Conservation (phyloP, 30 jellyfish, hydroid and myxozoan species). For the Cassiopea xamachana region DNA sequence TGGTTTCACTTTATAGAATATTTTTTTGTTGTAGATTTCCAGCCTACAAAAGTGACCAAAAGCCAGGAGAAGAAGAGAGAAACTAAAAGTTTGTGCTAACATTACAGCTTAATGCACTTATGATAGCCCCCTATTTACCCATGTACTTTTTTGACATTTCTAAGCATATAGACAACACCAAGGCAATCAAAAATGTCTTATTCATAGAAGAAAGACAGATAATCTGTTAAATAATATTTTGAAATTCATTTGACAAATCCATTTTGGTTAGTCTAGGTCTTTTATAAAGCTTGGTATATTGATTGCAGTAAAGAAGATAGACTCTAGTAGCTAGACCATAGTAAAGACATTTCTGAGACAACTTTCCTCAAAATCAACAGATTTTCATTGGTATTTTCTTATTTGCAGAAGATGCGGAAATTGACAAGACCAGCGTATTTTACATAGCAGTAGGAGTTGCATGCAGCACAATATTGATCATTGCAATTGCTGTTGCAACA, state of each 20-base stretch:
- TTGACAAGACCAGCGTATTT: constrained; percentile 81
- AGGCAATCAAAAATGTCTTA: no score
- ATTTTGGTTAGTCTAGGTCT: no score
- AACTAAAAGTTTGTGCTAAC: neutral
- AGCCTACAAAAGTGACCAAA: neutral
- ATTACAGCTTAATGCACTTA: neutral
- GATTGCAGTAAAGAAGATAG: no score
- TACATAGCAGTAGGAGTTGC: constrained; percentile 93
- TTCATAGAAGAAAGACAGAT: no score
- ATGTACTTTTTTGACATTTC: no score
- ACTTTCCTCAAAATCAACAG: neutral
- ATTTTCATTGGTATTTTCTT: neutral
- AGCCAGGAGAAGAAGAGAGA: neutral
- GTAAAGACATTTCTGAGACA: no score
- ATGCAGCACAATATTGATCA: constrained; percentile 75
- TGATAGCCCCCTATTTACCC: no score
- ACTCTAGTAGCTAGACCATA: no score
- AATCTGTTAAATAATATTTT: no score
- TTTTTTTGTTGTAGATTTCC: neutral
- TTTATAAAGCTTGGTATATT: no score
- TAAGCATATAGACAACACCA: no score
- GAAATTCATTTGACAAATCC: no score
- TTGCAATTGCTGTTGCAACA: constrained; percentile 88
- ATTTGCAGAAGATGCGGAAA: constrained; percentile 35
- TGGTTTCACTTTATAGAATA: neutral